Base-by-base conservation (phyloP, 2,888 invertebrate species). In the Copidosoma aretas region DNA sequence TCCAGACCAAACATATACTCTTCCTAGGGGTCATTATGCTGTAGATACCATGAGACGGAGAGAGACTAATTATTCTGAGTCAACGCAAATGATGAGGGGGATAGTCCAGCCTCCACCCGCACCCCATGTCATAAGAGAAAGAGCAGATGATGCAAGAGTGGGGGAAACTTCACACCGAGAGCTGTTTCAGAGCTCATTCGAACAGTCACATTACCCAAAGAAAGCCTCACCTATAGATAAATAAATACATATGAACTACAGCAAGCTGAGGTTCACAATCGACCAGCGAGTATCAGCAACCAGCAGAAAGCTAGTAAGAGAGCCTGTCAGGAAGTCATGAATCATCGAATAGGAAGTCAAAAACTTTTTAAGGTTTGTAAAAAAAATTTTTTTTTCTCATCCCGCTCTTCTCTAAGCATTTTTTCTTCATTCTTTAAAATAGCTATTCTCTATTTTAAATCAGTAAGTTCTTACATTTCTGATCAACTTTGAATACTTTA, bases 1-100 rank as follows among this genome's bases (percentile, higher is more conserved):
- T 79, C 83, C 41, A 80, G 83, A 21, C 51, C 81, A n/a, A 15
- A 67, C 61, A 32, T 60, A 73, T 32, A 75, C 72, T 46, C 52
- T 73, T 10, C 60, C 51, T 5, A 24, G 49, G 49, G 60, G 60
- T 14, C 46, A 60, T n/a, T 51, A 60, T 51, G 10, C 39, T 14
- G 19, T 43, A 41, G 8, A 32, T 32, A 32, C 32, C 32, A 32
- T 32, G 8, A 32, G 32, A 43, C 14, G 2, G 41, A 59, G 4
- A 10, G 12, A 24, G 59, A 59, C 8, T 10, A 8, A 10, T 49
- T 22, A n/a, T 12, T 25, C 25, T 14, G 14, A 58, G 19, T 1
- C 2, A 15, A 24, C 43, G 41, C n/a, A 15, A 41, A 41, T 41
- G 58, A 52, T n/a, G 25, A n/a, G 32, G 46, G 49, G 15, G 39